Evolutionary conservation across 1,140 invertebrate species (phyloP).

Genomic region (Cardiocondyla obscurior): DNA sequence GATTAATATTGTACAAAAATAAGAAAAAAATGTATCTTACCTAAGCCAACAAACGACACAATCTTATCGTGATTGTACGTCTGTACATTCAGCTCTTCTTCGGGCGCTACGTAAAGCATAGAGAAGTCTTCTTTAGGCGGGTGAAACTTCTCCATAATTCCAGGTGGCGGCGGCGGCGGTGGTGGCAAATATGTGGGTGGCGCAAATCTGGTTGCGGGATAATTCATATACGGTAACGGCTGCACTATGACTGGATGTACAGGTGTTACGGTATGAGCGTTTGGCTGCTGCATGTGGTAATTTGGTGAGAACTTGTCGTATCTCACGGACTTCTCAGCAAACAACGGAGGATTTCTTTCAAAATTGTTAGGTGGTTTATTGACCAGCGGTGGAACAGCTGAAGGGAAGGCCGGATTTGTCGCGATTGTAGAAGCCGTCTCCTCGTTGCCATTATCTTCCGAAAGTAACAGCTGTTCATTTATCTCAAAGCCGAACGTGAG

Average conservation of each 20-base stretch:
- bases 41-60: constrained; percentile 86
- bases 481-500: constrained; percentile 89
- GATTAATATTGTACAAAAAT: neutral
- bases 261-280: constrained; percentile 56
- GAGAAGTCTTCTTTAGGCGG: constrained; percentile 81
- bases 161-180: constrained; percentile 61
- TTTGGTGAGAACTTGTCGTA: constrained; percentile 77
- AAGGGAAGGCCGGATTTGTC: constrained; percentile 64
- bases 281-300: constrained; percentile 72
- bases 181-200: constrained; percentile 65
- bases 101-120: constrained; percentile 83
- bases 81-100: constrained; percentile 79
- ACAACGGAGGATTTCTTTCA: constrained; percentile 69
- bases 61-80: constrained; percentile 86
- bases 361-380: constrained; percentile 73
- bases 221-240: constrained; percentile 72
- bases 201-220: constrained; percentile 69
- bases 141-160: constrained; percentile 73
- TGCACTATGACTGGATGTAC: constrained; percentile 74
- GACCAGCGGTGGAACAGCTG: constrained; percentile 59
- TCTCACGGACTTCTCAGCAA: constrained; percentile 73
- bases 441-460: constrained; percentile 70
- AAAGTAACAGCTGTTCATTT: constrained; percentile 86
- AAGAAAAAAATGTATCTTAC: constrained; percentile 78
- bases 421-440: constrained; percentile 52